Conservation (phyloP, 2,113 vertebrate genomes). For the Callionymus lyra region DNA sequence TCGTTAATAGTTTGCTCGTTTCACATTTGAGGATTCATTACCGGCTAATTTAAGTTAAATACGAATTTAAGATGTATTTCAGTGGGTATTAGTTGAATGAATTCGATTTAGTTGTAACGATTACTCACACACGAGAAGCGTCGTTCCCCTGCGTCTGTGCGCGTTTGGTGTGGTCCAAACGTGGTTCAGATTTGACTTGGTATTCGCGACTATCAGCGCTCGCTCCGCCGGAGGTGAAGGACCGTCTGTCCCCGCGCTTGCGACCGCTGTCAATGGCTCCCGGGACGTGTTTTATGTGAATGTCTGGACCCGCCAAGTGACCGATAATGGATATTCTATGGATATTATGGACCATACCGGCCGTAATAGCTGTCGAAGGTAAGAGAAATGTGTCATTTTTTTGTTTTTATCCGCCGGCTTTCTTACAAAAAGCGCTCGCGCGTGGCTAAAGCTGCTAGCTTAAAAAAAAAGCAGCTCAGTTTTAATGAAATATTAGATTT, state of each 20-base stretch:
- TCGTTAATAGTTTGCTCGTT: no score
- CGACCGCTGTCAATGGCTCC: conserved; percentile 67
- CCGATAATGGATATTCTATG: conserved; percentile 74
- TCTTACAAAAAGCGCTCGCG: conserved; percentile 36
- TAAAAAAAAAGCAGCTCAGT: no score
- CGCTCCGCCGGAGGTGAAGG: conserved; percentile 62
- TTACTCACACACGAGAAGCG: no score
- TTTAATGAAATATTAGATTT: neutral
- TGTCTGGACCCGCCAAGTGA: conserved; percentile 60
- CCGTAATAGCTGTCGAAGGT: conserved; percentile 72
- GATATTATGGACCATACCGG: conserved; percentile 73
- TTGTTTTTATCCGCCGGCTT: conserved; percentile 39
- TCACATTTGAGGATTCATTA: no score
- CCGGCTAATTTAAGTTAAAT: no score
- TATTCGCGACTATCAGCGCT: conserved; percentile 45
- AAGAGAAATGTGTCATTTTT: conserved; percentile 43
- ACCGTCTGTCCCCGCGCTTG: conserved; percentile 55
- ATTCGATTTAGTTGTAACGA: no score
- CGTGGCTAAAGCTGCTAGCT: no score
- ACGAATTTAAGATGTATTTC: no score
- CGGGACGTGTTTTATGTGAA: conserved; percentile 66
- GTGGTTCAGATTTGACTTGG: conserved; percentile 67
- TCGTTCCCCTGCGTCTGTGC: conserved; percentile 58
- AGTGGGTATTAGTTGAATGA: no score
- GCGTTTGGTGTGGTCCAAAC: conserved; percentile 69